Percentiles rank a stretch among this genome's conserved stretches.
These are phyloP conservation scores for Lepidochrysops patricia DNA, from an alignment of 2,888 invertebrate species.

Conservation along the genomic window DNA sequence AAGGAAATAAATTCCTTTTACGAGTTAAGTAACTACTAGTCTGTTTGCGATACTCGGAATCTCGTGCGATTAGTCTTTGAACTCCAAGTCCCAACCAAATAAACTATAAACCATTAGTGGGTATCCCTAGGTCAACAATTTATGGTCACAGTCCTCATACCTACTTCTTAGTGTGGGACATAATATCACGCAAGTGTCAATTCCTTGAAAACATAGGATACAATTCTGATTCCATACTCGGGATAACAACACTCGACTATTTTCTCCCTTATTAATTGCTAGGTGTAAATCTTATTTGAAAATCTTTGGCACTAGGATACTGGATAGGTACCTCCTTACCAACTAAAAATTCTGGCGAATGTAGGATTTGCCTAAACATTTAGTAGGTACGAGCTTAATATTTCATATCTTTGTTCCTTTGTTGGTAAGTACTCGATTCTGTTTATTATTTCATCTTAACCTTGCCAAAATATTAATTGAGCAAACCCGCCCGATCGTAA, in stretches of 20 bases:
- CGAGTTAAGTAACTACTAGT: not conserved
- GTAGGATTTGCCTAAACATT: no score
- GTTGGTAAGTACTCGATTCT: no score
- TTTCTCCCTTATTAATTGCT: no score
- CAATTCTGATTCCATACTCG: no score
- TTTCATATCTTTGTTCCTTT: no score
- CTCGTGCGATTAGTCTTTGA: not conserved
- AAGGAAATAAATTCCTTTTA: not conserved
- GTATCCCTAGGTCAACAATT: not conserved
- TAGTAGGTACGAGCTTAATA: no score
- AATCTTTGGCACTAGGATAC: no score
- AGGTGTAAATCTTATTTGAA: no score
- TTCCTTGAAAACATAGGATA: not conserved
- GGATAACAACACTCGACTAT: no score
- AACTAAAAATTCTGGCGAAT: no score
- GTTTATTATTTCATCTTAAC: not conserved
- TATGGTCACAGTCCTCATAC: not conserved
- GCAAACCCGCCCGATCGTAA: not conserved
- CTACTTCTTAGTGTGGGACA: not conserved
- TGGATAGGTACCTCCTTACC: no score
- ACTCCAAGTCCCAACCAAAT: not conserved
- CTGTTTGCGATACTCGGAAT: not conserved
- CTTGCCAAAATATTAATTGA: not conserved
- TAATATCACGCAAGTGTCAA: not conserved
- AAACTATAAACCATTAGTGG: not conserved